A percentile compares a stretch with the other conserved stretches of the same genome.
phyloP scores from a whole-genome alignment of 2,113 vertebrate species.

The Tragelaphus imberbis region DNA sequence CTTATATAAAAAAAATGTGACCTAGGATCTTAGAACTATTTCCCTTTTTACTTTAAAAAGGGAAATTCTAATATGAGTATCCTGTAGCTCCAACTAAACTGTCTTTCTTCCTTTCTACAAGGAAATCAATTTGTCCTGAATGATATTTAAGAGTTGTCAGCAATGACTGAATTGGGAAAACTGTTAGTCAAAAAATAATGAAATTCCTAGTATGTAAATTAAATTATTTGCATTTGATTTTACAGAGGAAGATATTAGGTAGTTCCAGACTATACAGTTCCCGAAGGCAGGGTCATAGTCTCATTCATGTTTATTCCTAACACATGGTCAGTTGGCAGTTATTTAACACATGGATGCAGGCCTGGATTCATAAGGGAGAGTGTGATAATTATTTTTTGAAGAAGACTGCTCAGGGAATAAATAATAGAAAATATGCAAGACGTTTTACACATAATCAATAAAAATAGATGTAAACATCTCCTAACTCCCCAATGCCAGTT shows the following conservation, averaged over 20 bases:
- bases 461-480: constrained; percentile 1
- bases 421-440: background rate
- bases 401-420: background rate
- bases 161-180: constrained; percentile 1
- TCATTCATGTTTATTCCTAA: background rate
- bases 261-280: background rate
- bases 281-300: background rate
- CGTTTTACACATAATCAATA: background rate
- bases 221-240: constrained; percentile 11
- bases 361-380: background rate
- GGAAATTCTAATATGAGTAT: background rate
- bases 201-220: background rate
- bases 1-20: background rate
- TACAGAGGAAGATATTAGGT: background rate
- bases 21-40: background rate
- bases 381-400: background rate
- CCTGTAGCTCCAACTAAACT: background rate
- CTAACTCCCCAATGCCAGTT: background rate
- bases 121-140: background rate
- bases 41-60: background rate
- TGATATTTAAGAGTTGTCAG: background rate
- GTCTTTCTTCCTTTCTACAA: background rate
- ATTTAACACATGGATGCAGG: background rate
- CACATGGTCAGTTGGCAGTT: background rate
- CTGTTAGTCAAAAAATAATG: constrained; percentile 2